phyloP scores from a whole-genome alignment of 2,113 vertebrate genomes.

The Hippoglossus stenolepis region DNA sequence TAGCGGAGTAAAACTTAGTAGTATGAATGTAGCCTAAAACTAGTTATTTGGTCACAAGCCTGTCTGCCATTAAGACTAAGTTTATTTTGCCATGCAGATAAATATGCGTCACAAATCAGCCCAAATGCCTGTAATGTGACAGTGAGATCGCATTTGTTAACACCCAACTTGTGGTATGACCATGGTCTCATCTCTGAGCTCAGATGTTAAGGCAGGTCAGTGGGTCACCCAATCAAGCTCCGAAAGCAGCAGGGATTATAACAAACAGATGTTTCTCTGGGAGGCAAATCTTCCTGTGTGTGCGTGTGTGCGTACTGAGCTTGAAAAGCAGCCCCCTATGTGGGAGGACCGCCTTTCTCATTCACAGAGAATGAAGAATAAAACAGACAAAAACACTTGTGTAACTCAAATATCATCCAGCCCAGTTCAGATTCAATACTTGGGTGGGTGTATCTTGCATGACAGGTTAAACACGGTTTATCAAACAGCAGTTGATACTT shows the following conservation, averaged over 20 bases:
- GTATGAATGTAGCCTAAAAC: background rate
- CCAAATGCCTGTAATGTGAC: constrained; percentile 9
- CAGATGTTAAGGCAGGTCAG: constrained; percentile 61
- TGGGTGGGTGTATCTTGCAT: constrained; percentile 36
- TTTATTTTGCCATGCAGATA: background rate
- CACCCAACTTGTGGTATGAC: constrained; percentile 42
- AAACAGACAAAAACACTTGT: constrained; percentile 14
- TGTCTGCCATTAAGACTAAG: background rate
- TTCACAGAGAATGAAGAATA: background rate
- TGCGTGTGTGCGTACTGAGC: background rate
- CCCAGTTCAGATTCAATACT: constrained; percentile 10
- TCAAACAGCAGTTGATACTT: constrained; percentile 2
- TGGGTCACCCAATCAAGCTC: constrained; percentile 76
- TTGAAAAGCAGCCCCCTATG: constrained; percentile 28
- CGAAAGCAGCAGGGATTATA: constrained; percentile 69
- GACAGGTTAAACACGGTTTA: constrained; percentile 58
- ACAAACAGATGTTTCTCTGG: constrained; percentile 77
- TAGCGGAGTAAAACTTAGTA: background rate
- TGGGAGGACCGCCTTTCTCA: background rate
- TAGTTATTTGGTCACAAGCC: background rate
- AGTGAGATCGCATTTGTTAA: constrained; percentile 36
- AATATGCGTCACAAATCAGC: constrained; percentile 2
- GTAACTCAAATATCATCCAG: constrained; percentile 22
- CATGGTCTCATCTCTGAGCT: constrained; percentile 47
- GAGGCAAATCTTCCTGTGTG: constrained; percentile 20